Base-by-base conservation (phyloP, 2,888 invertebrate species). In the Ochropacha duplaris region DNA sequence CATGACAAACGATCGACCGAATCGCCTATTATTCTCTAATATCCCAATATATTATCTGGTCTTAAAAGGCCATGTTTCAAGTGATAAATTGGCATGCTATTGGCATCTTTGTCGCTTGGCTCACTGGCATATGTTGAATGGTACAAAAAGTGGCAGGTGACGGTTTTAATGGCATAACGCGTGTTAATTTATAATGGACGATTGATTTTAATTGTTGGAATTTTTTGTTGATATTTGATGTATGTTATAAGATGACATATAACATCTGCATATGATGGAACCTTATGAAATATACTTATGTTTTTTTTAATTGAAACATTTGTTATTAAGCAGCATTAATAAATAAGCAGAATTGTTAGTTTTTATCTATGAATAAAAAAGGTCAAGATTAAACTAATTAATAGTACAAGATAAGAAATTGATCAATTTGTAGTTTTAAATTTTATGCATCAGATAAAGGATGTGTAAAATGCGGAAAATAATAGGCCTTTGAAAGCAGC, bases 21-120 rank as follows among this genome's bases (percentile, higher is more conserved):
- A 81, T 81, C 83, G 86, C 85, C 90, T 88, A 88, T 90, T 90
- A 87, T 89, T 78, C 62, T 81, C 82, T 90, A 90, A 90, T 90
- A 88, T 84, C 79, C 86, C 85, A 85, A 90, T 90, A 90, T 87
- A 90, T 90, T 87, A 89, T 87, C 76, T 78, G 31, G 52, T 52
- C 52, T 52, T 52, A 52, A 52, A 51, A 52, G 52, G 31, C 52
- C 31, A 31, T 52, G 52, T 52, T 52, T 34, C 19, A 52, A 52
- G 52, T 52, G 79, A 90, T 90, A 89, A 89, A 90, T 90, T 83
- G 88, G 76, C 75, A 68, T 66, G 70, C 69, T 65, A 73, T 74
- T 79, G 81, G 77, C 77, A 74, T 78, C 76, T 83, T 83, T 80
- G 77, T 80, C 67, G 59, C 57, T 57, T 66, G 65, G 59, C 70